Base-by-base conservation (phyloP, 1,140 invertebrate species). In the Steinernema khuongi region DNA sequence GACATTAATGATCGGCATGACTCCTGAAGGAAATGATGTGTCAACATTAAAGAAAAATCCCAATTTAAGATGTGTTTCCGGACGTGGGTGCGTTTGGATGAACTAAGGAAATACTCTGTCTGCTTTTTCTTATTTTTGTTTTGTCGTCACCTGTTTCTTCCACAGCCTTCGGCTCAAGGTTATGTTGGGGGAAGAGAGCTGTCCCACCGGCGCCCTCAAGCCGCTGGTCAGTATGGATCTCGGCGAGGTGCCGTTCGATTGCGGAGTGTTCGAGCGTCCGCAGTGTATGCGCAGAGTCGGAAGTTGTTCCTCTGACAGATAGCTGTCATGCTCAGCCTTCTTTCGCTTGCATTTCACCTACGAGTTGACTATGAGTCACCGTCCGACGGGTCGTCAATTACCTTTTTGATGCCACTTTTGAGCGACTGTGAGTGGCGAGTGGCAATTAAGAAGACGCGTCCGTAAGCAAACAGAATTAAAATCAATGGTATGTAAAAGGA, bases 401-500 rank as follows among this genome's bases (percentile, higher is more conserved):
- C 82, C 71, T 77, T 81, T 73, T 84, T 84, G 66, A 83, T 76
- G 14, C 83, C 83, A 36, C 50, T 78, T 67, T 83, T 79, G 60
- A 85, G 71, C n/a, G 79, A 80, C 67, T 80, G 68, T 14, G 83
- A 82, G 73, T 84, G 83, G 30, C 83, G 74, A 66, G 83, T 85
- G 19, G 83, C 83, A 74, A 85, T 83, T 60, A 82, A 43, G 71
- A 84, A 85, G 28, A 83, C 81, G 28, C 81, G 74, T 68, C 82
- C 83, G 68, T 84, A 84, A 17, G 83, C 81, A 76, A 85, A 84
- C 4, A 84, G 69, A 76, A 84, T 84, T 28, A 84, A 74, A 36
- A 81, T 79, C 17, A 84, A 71, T 26, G 83, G 83, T 71, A 84
- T 83, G 75, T 84, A 84, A 66, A 84, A 84, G 18, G 83, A 85